These are phyloP conservation scores for Perizoma flavofasciatum DNA, from an alignment of 2,888 invertebrate species.

Conservation along the genomic window DNA sequence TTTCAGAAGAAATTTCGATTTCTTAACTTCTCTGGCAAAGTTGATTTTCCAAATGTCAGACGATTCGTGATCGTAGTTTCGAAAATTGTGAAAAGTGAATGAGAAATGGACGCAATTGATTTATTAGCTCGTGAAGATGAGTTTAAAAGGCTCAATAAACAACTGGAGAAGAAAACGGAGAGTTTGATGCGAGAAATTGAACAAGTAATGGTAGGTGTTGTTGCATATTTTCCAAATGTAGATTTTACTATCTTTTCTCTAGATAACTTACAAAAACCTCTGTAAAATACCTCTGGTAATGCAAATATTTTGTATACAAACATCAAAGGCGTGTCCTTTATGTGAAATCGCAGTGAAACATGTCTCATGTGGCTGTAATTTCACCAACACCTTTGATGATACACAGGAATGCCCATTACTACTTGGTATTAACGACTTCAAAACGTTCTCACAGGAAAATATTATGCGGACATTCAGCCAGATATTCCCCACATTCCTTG, in stretches of 20 bases:
- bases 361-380: too few relatives aligned
- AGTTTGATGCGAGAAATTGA: slow-evolving; percentile 76
- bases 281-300: too few relatives aligned
- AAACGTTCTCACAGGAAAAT: too few relatives aligned
- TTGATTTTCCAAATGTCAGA: background rate
- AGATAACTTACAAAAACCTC: background rate
- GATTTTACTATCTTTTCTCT: too few relatives aligned
- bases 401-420: too few relatives aligned
- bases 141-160: slow-evolving; percentile 74
- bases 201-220: slow-evolving; percentile 63
- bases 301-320: too few relatives aligned
- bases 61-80: background rate
- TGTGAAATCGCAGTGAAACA: too few relatives aligned
- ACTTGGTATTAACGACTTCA: too few relatives aligned
- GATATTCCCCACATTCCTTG: too few relatives aligned
- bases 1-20: background rate
- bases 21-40: background rate
- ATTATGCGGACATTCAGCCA: too few relatives aligned
- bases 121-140: slow-evolving; percentile 75
- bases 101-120: slow-evolving; percentile 67
- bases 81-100: slow-evolving; percentile 3
- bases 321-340: too few relatives aligned
- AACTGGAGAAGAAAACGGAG: slow-evolving; percentile 75
- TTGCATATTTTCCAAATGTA: background rate
- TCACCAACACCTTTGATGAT: too few relatives aligned